phyloP scores from a whole-genome alignment of 2,888 invertebrate genomes.

The Penaeus monodon region DNA sequence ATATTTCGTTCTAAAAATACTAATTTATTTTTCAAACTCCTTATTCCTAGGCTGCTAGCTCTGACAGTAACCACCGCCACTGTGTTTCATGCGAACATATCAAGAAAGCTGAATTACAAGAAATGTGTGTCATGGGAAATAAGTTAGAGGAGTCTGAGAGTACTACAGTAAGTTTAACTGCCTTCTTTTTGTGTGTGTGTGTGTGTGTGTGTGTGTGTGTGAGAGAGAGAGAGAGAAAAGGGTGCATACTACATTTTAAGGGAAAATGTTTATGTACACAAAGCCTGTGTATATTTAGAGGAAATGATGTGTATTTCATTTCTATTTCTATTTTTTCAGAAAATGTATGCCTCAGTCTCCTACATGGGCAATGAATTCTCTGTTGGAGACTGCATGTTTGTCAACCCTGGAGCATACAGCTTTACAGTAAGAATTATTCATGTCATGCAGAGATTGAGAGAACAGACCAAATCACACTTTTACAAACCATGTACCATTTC shows the following conservation, averaged over 20 bases:
- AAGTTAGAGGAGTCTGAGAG: slow-evolving; percentile 19
- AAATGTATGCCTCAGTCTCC: slow-evolving; percentile 13
- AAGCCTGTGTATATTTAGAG: too few species aligned
- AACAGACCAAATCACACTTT: too few species aligned
- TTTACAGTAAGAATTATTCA: slow-evolving; percentile 70
- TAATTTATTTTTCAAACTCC: background rate
- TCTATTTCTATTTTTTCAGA: background rate
- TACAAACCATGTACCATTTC: too few species aligned
- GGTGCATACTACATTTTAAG: too few species aligned
- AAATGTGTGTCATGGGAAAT: slow-evolving; percentile 53
- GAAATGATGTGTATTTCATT: too few species aligned
- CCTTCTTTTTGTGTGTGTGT: background rate
- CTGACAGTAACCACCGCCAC: slow-evolving; percentile 4
- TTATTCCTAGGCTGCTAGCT: slow-evolving; percentile 1
- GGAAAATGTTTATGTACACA: too few species aligned
- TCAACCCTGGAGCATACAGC: slow-evolving; percentile 77
- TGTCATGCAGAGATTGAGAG: background rate
- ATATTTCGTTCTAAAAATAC: too few species aligned
- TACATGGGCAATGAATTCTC: slow-evolving; percentile 72
- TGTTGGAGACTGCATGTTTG: slow-evolving; percentile 79
- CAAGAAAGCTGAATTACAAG: slow-evolving; percentile 46
- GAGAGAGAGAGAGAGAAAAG: too few species aligned
- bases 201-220: too few species aligned
- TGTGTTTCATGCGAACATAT: slow-evolving; percentile 57
- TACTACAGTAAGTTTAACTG: background rate